Evolutionary conservation across 1,140 invertebrate species (phyloP).

Genomic region (Rhopalosiphum padi): DNA sequence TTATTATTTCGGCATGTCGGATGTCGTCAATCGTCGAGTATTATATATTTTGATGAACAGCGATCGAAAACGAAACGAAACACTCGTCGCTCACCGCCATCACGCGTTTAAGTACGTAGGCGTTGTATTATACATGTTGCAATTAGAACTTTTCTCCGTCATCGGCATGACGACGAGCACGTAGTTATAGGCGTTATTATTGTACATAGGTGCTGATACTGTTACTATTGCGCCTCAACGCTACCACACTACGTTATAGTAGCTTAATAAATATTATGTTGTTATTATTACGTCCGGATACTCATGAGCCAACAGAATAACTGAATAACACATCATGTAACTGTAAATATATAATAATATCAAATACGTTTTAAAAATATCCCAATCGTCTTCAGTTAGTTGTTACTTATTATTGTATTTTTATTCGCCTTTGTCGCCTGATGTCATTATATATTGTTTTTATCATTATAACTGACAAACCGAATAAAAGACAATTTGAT

Average conservation of each 20-base stretch:
- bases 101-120: not conserved
- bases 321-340: too few species aligned
- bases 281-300: not conserved
- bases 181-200: not conserved
- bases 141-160: constrained; percentile 16
- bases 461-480: not conserved
- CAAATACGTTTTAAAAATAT: too few species aligned
- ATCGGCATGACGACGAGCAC: not conserved
- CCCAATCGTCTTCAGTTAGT: too few species aligned
- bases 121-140: not conserved
- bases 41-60: not conserved
- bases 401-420: too few species aligned
- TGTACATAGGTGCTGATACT: not conserved
- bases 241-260: too few species aligned
- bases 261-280: not conserved
- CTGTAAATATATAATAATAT: too few species aligned
- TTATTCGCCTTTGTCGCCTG: too few species aligned
- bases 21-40: not conserved
- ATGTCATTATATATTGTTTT: not conserved
- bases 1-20: not conserved
- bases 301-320: too few species aligned
- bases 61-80: not conserved
- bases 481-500: not conserved
- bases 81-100: not conserved
- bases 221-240: not conserved